Conservation (phyloP, 1,140 invertebrate genomes). For the Meloidogyne chitwoodi region DNA sequence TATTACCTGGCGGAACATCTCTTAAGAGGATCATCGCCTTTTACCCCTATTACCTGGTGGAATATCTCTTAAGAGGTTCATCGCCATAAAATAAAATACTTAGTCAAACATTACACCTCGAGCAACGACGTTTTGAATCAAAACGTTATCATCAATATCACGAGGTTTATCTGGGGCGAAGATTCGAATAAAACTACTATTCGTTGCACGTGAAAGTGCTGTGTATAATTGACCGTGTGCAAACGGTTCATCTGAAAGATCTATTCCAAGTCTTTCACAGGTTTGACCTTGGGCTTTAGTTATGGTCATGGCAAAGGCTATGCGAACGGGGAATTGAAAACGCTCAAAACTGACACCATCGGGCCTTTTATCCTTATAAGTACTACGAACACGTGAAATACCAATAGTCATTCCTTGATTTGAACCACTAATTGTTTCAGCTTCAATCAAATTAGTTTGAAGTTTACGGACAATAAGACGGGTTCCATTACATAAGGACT, state of each 20-base stretch:
- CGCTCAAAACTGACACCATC: neutral
- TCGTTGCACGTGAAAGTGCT: neutral
- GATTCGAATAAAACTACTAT: neutral
- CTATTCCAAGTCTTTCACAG: neutral
- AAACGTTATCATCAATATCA: no score
- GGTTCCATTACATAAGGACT: conserved; percentile 11
- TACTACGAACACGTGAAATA: neutral
- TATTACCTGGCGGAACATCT: no score
- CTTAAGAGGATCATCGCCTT: no score
- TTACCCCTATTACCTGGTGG: no score
- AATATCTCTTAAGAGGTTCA: no score
- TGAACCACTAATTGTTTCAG: neutral
- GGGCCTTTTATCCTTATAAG: neutral
- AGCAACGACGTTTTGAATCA: no score
- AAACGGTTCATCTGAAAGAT: neutral
- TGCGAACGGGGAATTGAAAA: neutral
- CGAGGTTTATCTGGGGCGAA: neutral
- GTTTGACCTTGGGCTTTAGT: neutral
- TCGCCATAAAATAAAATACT: no score
- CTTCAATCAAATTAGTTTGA: neutral
- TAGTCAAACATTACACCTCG: no score
- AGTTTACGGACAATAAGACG: conserved; percentile 2
- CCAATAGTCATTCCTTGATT: neutral
- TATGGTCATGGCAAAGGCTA: neutral
- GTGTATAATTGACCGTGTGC: neutral